phyloP scores from a whole-genome alignment of 2,797 vertebrate genomes.

The Platyrinchus mystaceus region DNA sequence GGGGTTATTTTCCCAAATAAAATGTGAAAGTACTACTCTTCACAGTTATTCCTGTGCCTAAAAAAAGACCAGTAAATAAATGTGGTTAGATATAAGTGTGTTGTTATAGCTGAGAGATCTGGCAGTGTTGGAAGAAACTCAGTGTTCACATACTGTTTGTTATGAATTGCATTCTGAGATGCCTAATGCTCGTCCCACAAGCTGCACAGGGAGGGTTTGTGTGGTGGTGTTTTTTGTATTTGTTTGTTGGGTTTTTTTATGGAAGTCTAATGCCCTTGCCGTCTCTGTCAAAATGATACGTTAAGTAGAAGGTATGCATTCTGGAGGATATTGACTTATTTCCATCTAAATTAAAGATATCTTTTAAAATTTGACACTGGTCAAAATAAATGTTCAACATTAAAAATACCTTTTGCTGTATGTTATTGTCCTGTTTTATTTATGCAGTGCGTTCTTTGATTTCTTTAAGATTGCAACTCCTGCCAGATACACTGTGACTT shows the following conservation, averaged over 20 bases:
- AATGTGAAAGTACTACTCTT: not conserved
- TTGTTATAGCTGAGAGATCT: not conserved
- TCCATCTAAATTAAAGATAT: not conserved
- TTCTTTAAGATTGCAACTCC: slow-evolving; percentile 90
- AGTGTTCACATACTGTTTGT: not conserved
- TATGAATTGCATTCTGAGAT: not conserved
- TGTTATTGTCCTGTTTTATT: not conserved
- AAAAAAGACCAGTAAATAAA: not conserved
- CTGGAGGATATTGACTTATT: not conserved
- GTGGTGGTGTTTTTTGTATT: not conserved
- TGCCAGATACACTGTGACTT: slow-evolving; percentile 89
- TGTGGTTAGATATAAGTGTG: not conserved
- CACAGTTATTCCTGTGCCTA: not conserved
- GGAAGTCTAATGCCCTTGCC: not conserved
- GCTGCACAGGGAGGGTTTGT: not conserved
- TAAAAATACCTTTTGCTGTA: not conserved
- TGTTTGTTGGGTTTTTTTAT: not conserved
- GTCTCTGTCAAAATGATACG: not conserved
- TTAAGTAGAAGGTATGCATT: not conserved
- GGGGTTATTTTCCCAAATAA: not conserved
- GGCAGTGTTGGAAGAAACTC: not conserved
- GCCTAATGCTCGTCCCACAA: not conserved
- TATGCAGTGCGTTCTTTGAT: not conserved
- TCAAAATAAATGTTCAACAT: not conserved
- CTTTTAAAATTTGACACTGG: not conserved